A percentile compares a stretch with the other conserved stretches of the same genome.
These are phyloP conservation scores for Caenorhabditis parvicauda DNA, from an alignment of 2,888 invertebrate genomes.

Conservation along the genomic window DNA sequence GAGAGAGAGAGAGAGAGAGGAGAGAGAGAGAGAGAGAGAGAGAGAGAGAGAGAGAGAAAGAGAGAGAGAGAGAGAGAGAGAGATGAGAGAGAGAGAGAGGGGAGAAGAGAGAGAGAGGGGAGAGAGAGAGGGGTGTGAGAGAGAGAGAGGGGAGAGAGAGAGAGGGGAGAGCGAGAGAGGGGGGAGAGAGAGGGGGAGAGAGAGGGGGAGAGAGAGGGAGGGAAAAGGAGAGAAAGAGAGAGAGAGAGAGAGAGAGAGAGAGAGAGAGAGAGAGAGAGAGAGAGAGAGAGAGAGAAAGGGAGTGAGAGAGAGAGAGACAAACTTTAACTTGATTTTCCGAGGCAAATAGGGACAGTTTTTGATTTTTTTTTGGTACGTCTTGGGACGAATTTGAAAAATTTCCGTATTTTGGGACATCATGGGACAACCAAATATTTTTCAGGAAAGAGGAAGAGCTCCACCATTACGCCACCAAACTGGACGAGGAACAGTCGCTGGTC, in stretches of 20 bases:
- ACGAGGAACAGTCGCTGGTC: conserved; percentile 96
- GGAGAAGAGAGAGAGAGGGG: not conserved
- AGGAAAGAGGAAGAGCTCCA: conserved; percentile 98
- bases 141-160: not conserved
- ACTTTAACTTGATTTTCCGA: no score
- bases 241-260: not conserved
- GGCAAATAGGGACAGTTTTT: no score
- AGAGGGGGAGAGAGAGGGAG: not conserved
- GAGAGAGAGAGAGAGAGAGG: not conserved
- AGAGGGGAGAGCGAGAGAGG: not conserved
- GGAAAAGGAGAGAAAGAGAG: conserved; percentile 1
- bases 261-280: no score
- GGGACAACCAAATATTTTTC: no score
- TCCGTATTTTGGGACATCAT: not conserved
- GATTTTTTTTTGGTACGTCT: no score
- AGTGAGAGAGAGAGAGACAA: no score
- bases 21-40: not conserved
- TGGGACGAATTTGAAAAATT: no score
- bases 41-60: not conserved
- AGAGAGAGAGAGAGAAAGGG: no score
- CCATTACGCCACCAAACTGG: conserved; percentile 88
- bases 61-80: not conserved
- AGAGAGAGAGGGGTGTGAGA: not conserved
- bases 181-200: not conserved
- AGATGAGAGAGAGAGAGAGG: not conserved